These are phyloP conservation scores for Pristionchus exspectatus DNA, from an alignment of 2,888 invertebrate species.

Conservation along the genomic window DNA sequence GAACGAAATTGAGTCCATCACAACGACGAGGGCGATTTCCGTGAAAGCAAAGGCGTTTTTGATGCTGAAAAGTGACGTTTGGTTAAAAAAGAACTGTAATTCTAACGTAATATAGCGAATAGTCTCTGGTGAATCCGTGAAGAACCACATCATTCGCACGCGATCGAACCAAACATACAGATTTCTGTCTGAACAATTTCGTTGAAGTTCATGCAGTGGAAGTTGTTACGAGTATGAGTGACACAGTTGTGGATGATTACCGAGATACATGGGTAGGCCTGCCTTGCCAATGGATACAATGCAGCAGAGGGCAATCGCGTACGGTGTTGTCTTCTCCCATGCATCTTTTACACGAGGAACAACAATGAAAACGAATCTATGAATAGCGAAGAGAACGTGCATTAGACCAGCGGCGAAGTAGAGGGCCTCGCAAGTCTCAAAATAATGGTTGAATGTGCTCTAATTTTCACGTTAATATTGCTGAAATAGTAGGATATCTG, in stretches of 20 bases:
- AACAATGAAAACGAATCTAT: not conserved
- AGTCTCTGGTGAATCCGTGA: not conserved
- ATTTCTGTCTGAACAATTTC: not conserved
- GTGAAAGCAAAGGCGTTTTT: not conserved
- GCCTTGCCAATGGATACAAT: not conserved
- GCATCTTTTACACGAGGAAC: not conserved
- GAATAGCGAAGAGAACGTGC: slow-evolving; percentile 35
- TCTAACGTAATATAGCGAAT: not conserved
- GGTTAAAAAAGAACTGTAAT: not conserved
- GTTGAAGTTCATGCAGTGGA: not conserved
- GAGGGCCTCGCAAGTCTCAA: not conserved
- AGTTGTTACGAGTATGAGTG: not conserved
- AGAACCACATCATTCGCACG: not conserved
- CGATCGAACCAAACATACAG: slow-evolving; percentile 13
- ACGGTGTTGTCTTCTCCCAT: not conserved
- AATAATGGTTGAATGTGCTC: too few species aligned
- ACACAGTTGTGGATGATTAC: too few species aligned
- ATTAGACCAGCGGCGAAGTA: slow-evolving; percentile 19
- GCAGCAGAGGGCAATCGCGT: not conserved
- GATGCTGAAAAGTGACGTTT: not conserved
- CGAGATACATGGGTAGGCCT: not conserved
- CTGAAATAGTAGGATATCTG: too few species aligned
- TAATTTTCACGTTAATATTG: too few species aligned
- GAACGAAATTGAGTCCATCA: not conserved
- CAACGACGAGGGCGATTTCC: not conserved